These are phyloP conservation scores for Neuroterus valhalla DNA, from an alignment of 1,140 invertebrate genomes.

Conservation along the genomic window DNA sequence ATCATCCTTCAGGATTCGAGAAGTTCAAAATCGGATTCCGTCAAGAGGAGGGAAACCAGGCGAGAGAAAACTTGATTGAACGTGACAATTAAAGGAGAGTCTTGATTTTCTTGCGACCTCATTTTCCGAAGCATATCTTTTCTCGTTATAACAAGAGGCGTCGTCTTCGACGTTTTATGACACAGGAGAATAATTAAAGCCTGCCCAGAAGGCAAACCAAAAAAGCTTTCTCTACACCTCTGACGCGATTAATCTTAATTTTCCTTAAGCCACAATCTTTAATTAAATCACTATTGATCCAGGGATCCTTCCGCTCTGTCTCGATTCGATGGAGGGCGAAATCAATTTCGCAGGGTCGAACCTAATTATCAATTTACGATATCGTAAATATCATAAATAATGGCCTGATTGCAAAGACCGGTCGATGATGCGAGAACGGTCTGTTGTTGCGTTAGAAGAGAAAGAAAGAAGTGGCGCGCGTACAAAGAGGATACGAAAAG, in stretches of 20 bases:
- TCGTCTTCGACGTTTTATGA: slow-evolving; percentile 17
- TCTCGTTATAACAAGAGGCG: slow-evolving; percentile 16
- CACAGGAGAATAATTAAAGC: slow-evolving; percentile 56
- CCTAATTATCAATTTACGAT: slow-evolving; percentile 70
- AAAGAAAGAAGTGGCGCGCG: neutral
- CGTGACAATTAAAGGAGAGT: slow-evolving; percentile 5
- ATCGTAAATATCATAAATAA: slow-evolving; percentile 70
- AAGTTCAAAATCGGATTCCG: too few species aligned
- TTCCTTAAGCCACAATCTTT: slow-evolving; percentile 68
- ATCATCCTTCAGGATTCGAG: too few species aligned
- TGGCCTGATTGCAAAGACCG: slow-evolving; percentile 18
- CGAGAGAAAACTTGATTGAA: neutral
- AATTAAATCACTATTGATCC: slow-evolving; percentile 73
- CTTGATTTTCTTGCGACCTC: neutral
- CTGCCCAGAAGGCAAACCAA: slow-evolving; percentile 46
- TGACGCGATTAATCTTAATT: slow-evolving; percentile 70
- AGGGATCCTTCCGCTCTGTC: slow-evolving; percentile 15
- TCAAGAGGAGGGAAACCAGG: too few species aligned
- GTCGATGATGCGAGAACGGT: neutral
- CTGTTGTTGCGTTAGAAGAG: slow-evolving; percentile 25
- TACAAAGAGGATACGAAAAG: neutral
- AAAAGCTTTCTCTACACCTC: slow-evolving; percentile 37
- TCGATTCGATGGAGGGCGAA: slow-evolving; percentile 41
- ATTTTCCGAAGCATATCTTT: neutral
- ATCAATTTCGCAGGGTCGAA: slow-evolving; percentile 63